Evolutionary conservation across 2,797 vertebrate species (phyloP).

Genomic region (Cichlasoma orientale): DNA sequence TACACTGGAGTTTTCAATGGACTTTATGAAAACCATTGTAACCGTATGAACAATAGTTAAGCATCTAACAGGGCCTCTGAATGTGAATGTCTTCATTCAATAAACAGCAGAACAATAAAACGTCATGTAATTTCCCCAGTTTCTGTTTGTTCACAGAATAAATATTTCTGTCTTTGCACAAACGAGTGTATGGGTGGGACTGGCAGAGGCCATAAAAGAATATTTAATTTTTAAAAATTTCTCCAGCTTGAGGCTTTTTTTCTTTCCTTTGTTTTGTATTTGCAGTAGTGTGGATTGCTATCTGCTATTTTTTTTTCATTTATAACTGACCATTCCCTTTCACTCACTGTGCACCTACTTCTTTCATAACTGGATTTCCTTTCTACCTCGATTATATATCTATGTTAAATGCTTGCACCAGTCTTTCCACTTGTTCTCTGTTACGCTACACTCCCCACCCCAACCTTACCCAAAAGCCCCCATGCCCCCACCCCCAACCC

Average conservation of each 20-base stretch:
- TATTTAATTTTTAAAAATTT: constrained; percentile 45
- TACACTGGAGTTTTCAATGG: constrained; percentile 53
- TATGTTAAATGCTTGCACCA: constrained; percentile 46
- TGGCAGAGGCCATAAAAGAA: constrained; percentile 24
- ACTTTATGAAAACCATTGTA: constrained; percentile 69
- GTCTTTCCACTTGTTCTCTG: constrained; percentile 68
- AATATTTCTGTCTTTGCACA: constrained; percentile 64
- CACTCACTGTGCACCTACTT: background rate
- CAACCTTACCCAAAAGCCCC: constrained; percentile 37
- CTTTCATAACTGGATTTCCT: constrained; percentile 20
- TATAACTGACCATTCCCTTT: constrained; percentile 19
- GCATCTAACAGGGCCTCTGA: constrained; percentile 51
- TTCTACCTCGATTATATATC: constrained; percentile 33
- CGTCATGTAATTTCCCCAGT: constrained; percentile 67
- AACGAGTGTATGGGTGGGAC: constrained; percentile 32
- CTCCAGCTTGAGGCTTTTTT: background rate
- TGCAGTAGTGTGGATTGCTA: constrained; percentile 7
- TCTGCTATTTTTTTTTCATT: constrained; percentile 9
- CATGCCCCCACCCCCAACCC: constrained; percentile 54
- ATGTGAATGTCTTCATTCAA: constrained; percentile 66
- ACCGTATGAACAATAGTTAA: constrained; percentile 61
- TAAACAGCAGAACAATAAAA: constrained; percentile 80
- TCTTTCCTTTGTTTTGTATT: background rate
- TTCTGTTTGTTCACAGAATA: constrained; percentile 60
- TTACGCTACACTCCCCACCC: constrained; percentile 37